phyloP scores from a whole-genome alignment of 2,888 invertebrate genomes.

The Andricus curvator region DNA sequence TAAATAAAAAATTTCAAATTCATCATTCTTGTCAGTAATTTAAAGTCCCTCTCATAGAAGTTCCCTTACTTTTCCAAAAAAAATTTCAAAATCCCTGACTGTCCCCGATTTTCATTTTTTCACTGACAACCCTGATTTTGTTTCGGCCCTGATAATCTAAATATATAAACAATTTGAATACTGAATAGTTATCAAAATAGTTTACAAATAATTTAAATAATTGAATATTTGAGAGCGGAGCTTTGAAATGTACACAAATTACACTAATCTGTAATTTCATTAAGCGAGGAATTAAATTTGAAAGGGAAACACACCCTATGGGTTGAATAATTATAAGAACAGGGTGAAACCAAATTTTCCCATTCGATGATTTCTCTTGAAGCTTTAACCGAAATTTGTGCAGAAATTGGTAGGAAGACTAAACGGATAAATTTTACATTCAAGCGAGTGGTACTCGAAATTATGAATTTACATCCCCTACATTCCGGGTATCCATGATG shows the following conservation, averaged over 20 bases:
- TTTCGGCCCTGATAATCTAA: too few relatives aligned
- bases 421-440: slow-evolving; percentile 25
- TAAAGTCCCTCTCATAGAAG: too few relatives aligned
- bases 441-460: background rate
- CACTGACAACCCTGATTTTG: too few relatives aligned
- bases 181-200: background rate
- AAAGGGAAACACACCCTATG: background rate
- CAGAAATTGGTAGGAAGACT: background rate
- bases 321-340: slow-evolving; percentile 1
- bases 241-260: slow-evolving; percentile 17
- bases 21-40: too few relatives aligned
- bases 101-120: too few relatives aligned
- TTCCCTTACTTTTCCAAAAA: too few relatives aligned
- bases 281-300: slow-evolving; percentile 20
- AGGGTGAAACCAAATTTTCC: background rate
- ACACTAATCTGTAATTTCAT: background rate
- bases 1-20: too few relatives aligned
- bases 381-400: background rate
- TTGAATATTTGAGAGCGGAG: background rate
- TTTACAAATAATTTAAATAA: background rate
- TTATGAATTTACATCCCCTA: slow-evolving; percentile 12
- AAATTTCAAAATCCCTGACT: too few relatives aligned
- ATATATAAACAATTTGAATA: background rate
- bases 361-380: background rate
- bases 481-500: slow-evolving; percentile 19